phyloP scores from a whole-genome alignment of 2,797 vertebrate genomes.

The Hemibagrus guttatus region DNA sequence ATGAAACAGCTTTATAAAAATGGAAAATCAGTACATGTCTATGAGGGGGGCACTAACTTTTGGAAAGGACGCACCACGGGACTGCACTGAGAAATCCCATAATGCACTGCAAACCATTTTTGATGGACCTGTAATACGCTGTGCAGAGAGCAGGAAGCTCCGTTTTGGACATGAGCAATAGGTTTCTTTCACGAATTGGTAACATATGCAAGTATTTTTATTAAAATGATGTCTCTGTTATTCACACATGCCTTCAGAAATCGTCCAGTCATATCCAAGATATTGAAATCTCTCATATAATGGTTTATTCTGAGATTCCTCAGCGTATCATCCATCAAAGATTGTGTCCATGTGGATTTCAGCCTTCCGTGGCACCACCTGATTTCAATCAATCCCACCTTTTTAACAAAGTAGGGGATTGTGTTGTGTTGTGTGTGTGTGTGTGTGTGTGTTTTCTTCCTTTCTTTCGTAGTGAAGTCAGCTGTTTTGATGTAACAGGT shows the following conservation, averaged over 20 bases:
- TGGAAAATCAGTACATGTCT: background rate
- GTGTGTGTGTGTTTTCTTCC: too few species aligned
- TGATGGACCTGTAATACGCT: background rate
- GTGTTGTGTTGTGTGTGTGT: background rate
- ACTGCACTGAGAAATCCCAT: background rate
- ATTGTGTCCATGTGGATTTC: background rate
- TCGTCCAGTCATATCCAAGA: background rate
- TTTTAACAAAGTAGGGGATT: slow-evolving; percentile 28
- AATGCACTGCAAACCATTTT: background rate
- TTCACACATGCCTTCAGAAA: background rate
- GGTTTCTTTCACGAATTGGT: background rate
- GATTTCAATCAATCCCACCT: slow-evolving; percentile 18
- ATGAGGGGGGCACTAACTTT: background rate
- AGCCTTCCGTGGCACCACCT: background rate
- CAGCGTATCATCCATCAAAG: background rate
- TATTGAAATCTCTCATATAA: background rate
- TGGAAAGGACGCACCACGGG: background rate
- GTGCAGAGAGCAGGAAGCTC: background rate
- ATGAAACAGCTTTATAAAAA: background rate
- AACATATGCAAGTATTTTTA: background rate
- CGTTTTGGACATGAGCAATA: background rate
- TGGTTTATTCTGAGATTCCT: background rate
- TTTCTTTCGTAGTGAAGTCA: background rate
- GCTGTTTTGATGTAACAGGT: slow-evolving; percentile 26
- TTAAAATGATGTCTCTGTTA: background rate